Evolutionary conservation across 2,797 vertebrate species (phyloP).

Genomic region (Paedocypris micromegethes): DNA sequence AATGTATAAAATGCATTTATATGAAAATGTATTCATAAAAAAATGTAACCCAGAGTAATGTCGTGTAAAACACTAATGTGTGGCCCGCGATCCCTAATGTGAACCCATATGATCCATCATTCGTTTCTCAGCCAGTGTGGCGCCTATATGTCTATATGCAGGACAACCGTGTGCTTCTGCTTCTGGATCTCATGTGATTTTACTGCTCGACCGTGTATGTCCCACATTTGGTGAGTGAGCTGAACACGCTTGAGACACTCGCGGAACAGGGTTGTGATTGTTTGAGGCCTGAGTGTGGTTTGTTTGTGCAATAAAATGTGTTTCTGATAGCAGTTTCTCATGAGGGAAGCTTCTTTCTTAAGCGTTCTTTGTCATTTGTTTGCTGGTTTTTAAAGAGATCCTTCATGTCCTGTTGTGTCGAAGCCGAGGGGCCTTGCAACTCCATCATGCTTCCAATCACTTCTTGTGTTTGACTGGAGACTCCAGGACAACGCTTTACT

Average conservation of each 20-base stretch:
- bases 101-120: too few species aligned
- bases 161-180: too few species aligned
- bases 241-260: conserved; percentile 24
- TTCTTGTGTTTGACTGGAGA: conserved; percentile 47
- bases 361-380: conserved; percentile 56
- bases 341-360: conserved; percentile 55
- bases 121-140: too few species aligned
- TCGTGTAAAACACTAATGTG: too few species aligned
- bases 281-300: conserved; percentile 32
- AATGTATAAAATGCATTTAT: too few species aligned
- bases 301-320: conserved; percentile 50
- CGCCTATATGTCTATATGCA: too few species aligned
- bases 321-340: conserved; percentile 59
- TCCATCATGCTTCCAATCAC: conserved; percentile 47
- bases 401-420: conserved; percentile 56
- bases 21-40: too few species aligned
- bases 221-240: too few species aligned
- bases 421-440: conserved; percentile 48
- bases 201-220: too few species aligned
- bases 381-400: conserved; percentile 54
- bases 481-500: conserved; percentile 43
- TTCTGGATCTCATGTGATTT: too few species aligned
- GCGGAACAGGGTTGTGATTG: conserved; percentile 47
- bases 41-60: too few species aligned
- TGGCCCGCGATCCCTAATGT: too few species aligned